Base-by-base conservation (phyloP, 2,797 vertebrate genomes). In the Gymnodraco acuticeps region DNA sequence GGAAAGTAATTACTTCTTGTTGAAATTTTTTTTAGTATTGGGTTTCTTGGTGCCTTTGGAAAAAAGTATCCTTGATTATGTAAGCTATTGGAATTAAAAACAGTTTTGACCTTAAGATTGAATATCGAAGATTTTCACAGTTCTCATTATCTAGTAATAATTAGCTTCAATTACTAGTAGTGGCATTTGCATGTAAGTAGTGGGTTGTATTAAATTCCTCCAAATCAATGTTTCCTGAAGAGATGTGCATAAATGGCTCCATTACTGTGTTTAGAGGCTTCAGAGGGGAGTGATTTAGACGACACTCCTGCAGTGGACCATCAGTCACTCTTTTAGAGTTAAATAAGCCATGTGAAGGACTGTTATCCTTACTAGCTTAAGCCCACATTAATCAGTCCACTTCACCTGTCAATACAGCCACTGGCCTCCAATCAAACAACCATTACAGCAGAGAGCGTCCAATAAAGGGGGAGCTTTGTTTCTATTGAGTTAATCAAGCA, bases 351-450 rank as follows among this genome's bases (percentile, higher is more conserved):
- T 62, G 88, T 89, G 87, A 94, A 91, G 77, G 89, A 93, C 91
- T 94, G 91, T 90, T 93, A 95, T 96, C 95, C 90, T 93, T 92
- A 93, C 89, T 84, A 88, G 87, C 93, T 96, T 94, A 95, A 95
- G 91, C 91, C 82, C 77, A 81, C 94, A 95, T 95, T 95, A 96
- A 96, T 96, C 94, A 96, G 94, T 82, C 84, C 84, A 89, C 83
- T 92, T 89, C 87, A 87, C 77, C 88, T 94, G 93, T 92, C 95
- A 92, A 95, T 95, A 95, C 87, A 87, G 89, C 90, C 88, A 90
- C 87, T 79, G 80, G 86, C 88, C 88, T 89, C 90, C 90, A 92
- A 93, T 95, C 93, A 94, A 93, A 94, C 85, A 83, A 80, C 90
- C 92, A 94, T 94, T 95, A 94, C 88, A 89, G 88, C 82, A 74